Evolutionary conservation across 2,888 invertebrate genomes (phyloP), one percentile per base, ranked within the genome.

Genomic region (Netelia fuscicornis): DNA sequence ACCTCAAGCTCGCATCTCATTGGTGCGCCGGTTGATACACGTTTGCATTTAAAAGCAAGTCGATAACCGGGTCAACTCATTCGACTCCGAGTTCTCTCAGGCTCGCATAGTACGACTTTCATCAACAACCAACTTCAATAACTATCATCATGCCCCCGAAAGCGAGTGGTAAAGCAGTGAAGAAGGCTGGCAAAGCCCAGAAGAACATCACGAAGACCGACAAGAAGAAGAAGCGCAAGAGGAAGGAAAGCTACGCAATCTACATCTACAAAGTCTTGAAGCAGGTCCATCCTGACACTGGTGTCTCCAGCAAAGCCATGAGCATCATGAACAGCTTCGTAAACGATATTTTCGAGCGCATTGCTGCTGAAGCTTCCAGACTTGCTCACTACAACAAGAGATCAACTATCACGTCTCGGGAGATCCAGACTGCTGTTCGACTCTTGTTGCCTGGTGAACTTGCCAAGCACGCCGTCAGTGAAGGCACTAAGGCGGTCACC

Each of bases 171-270:
- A 72, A 72, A 60, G 72, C 72, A 1, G 25, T 62, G 44, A 72
- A 72, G 44, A 72, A 48, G 13, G 56, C 56, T 30, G 68, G 68
- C 6, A 68, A 68, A 17, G 68, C 68, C 13, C 68, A 52, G 25
- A 71, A 71, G 42, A 71, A 72, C 25, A 72, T 72, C 0, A 62
- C 72, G 1, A 72, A 72, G 60, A 44, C 72, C 13, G 72, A 72
- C 48, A 72, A 72, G 72, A 72, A 72, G 42, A 72, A 60, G 23
- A 72, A 48, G 48, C 72, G 72, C 11, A 72, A 58, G 20, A 71
- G 71, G 58, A 71, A 71, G 71, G 58, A 71, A 17, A 68, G 52
- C 52, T 52, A 68, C 68, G 68, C 68, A 2, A 68, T 68, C 25
- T 68, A 68, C 68, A 68, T 68, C 23, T 68, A 68, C 52, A 68